Conservation (phyloP, 2,888 invertebrate species). For the Drosophila suboccidentalis region DNA sequence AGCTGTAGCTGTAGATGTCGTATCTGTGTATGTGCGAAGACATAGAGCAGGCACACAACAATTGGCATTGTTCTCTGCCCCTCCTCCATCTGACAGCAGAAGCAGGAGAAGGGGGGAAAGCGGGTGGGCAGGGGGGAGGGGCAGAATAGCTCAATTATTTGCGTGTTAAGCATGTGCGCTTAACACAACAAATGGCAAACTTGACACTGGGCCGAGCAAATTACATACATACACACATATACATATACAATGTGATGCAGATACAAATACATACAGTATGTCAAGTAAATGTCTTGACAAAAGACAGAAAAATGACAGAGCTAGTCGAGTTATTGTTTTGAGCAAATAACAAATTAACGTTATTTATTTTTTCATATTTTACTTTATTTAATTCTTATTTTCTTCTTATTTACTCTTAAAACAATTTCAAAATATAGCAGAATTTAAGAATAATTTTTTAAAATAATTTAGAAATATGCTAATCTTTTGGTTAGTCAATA, state of each 20-base stretch:
- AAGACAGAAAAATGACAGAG: background rate
- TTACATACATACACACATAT: constrained; percentile 8
- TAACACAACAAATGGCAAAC: constrained; percentile 61
- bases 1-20: constrained; percentile 2
- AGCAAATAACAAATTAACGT: too few relatives aligned
- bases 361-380: too few relatives aligned
- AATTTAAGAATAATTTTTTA: too few relatives aligned
- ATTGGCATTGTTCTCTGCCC: constrained; percentile 59
- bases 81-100: too few relatives aligned
- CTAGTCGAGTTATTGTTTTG: background rate
- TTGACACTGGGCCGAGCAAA: constrained; percentile 36
- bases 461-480: too few relatives aligned
- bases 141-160: constrained; percentile 60
- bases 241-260: constrained; percentile 13
- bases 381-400: too few relatives aligned
- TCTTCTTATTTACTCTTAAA: too few relatives aligned
- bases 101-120: background rate
- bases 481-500: too few relatives aligned
- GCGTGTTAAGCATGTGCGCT: constrained; percentile 65
- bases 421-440: too few relatives aligned
- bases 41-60: constrained; percentile 51
- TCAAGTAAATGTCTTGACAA: background rate
- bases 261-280: constrained; percentile 6
- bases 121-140: background rate
- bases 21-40: background rate